Evolutionary conservation across 2,888 invertebrate species (phyloP).

Genomic region (Chouioia cunea): DNA sequence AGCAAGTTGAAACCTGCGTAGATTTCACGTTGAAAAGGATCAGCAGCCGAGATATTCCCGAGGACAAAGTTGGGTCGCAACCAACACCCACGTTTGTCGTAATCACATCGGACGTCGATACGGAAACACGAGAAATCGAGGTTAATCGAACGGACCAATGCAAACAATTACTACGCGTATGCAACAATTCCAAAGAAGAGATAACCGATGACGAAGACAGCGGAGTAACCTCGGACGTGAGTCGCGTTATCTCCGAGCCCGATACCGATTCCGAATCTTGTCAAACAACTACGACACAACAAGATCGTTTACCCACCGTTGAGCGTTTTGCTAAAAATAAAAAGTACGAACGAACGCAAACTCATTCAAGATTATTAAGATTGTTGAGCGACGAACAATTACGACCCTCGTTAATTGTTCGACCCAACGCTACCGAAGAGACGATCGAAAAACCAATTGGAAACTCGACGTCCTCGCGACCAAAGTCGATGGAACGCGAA

Average conservation of each 20-base stretch:
- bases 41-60: neutral
- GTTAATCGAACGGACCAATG: too few relatives aligned
- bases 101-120: slow-evolving; percentile 3
- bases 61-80: neutral
- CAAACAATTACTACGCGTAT: slow-evolving; percentile 48
- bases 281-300: slow-evolving; percentile 66
- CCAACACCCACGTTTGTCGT: slow-evolving; percentile 20
- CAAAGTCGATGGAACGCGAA: slow-evolving; percentile 44
- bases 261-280: slow-evolving; percentile 76
- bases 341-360: slow-evolving; percentile 78
- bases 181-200: slow-evolving; percentile 59
- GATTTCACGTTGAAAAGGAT: slow-evolving; percentile 56
- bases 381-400: slow-evolving; percentile 73
- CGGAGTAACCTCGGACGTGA: slow-evolving; percentile 79
- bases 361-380: slow-evolving; percentile 79
- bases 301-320: neutral
- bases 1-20: slow-evolving; percentile 52
- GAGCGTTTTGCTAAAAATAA: slow-evolving; percentile 68
- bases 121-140: slow-evolving; percentile 1
- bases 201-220: slow-evolving; percentile 75
- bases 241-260: slow-evolving; percentile 76
- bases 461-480: slow-evolving; percentile 22
- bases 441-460: neutral
- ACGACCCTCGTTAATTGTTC: slow-evolving; percentile 60
- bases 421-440: neutral